Evolutionary conservation across 35 echinoderm and acorn worm genomes (phyloP).

Genomic region (Holothuria glaberrima): DNA sequence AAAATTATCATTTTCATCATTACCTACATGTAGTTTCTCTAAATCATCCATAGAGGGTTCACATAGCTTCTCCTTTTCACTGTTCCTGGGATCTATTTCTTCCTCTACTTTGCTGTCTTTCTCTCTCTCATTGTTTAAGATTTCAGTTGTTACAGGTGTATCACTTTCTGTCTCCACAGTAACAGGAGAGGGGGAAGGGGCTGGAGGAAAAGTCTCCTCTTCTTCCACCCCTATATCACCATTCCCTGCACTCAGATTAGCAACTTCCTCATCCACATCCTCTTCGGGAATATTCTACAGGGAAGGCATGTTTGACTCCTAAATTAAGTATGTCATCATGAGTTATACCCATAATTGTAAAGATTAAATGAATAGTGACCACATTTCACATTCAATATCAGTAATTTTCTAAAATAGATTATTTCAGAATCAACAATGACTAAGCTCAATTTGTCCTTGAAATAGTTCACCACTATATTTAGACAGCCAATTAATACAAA

Average conservation of each 20-base stretch:
- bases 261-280: constrained; percentile 11
- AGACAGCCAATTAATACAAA: too few relatives aligned
- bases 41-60: neutral
- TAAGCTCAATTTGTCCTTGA: too few relatives aligned
- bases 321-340: too few relatives aligned
- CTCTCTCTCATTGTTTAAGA: neutral
- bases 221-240: neutral
- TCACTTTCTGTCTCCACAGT: neutral
- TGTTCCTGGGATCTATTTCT: neutral
- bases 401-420: too few relatives aligned
- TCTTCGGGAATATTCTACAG: neutral
- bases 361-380: too few relatives aligned
- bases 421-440: too few relatives aligned
- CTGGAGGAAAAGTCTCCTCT: constrained; percentile 19
- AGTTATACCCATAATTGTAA: too few relatives aligned
- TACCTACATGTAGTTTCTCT: neutral
- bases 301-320: too few relatives aligned
- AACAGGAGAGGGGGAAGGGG: constrained; percentile 44
- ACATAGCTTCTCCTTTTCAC: neutral
- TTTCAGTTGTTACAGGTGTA: neutral
- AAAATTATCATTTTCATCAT: neutral
- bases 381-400: too few relatives aligned
- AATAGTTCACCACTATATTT: too few relatives aligned
- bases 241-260: neutral
- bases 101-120: neutral